phyloP scores from a whole-genome alignment of 2,797 vertebrate genomes.

The Telmatherina bonti region DNA sequence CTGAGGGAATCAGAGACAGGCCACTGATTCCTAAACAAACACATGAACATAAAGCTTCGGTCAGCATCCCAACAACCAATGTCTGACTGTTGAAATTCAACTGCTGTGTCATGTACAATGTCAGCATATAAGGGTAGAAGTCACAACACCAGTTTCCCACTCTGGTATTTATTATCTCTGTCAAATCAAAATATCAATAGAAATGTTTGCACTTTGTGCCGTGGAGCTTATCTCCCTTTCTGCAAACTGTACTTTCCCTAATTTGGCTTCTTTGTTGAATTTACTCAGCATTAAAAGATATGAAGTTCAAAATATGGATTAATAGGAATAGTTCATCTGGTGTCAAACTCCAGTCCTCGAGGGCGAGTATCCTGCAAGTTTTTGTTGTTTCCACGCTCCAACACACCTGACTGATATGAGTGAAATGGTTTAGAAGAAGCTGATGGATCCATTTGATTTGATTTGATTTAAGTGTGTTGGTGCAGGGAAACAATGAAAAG shows the following conservation, averaged over 20 bases:
- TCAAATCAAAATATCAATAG: not conserved
- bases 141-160: not conserved
- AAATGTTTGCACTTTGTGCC: not conserved
- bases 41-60: constrained; percentile 44
- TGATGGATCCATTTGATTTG: too few species aligned
- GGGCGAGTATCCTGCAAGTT: too few species aligned
- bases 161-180: constrained; percentile 7
- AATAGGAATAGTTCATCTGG: not conserved
- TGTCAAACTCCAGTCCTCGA: too few species aligned
- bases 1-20: constrained; percentile 39
- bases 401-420: too few species aligned
- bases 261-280: not conserved
- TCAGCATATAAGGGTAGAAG: constrained; percentile 21
- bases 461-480: too few species aligned
- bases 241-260: not conserved
- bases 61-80: not conserved
- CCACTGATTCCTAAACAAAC: constrained; percentile 36
- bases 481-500: too few species aligned
- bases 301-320: not conserved
- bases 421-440: too few species aligned
- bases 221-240: not conserved
- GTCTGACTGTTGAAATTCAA: constrained; percentile 8
- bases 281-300: not conserved
- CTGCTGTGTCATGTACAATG: constrained; percentile 15
- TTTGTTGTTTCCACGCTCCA: too few species aligned